Evolutionary conservation across 2,888 invertebrate genomes (phyloP), one percentile per base, ranked within the genome.

Genomic region (Euclidia mi): DNA sequence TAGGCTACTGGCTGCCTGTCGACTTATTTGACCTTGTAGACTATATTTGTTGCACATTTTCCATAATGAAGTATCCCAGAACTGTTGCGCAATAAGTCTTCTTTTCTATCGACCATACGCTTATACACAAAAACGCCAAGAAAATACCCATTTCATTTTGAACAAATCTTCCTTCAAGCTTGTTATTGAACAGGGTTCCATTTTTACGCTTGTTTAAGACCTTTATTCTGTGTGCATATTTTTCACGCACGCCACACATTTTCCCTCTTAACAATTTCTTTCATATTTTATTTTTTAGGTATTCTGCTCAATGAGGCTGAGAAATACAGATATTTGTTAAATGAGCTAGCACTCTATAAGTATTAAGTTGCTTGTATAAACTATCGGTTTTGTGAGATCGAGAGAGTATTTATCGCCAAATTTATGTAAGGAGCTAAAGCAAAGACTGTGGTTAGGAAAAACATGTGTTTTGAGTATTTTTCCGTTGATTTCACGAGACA

Each of bases 201-300:
- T 34, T 29, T 9, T 10, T 14, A 34, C 6, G 14, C 6, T 34
- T 11, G 11, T 14, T 34, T 34, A 34, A 14, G 14, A 18, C 11
- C 43, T 7, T 28, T 50, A 44, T 47, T 31, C 12, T 3, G 6
- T 2, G 11, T 43, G 35, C 40, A 17, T 17, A 35, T 52, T 46
- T 40, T 17, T 29, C 50, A 12, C 17, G 31, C 34, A 42, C 37
- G 11, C 38, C 10, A 15, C 37, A 48, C 12, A 32, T 42, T 51
- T n/a, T 67, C 14, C 10, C 11, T 18, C 20, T 56, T 67, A 61
- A 56, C 47, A 62, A 47, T 67, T 49, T 66, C 42, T 37, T 61
- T 40, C 31, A n/a, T 38, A 43, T 46, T 48, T 50, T 40, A n/a
- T 45, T 35, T 59, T 64, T 62, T 28, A 42, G 14, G 41, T 44